A percentile compares a stretch with the other conserved stretches of the same genome.
Conservation (phyloP, 2,888 invertebrate species). For the Volucella inflata region DNA sequence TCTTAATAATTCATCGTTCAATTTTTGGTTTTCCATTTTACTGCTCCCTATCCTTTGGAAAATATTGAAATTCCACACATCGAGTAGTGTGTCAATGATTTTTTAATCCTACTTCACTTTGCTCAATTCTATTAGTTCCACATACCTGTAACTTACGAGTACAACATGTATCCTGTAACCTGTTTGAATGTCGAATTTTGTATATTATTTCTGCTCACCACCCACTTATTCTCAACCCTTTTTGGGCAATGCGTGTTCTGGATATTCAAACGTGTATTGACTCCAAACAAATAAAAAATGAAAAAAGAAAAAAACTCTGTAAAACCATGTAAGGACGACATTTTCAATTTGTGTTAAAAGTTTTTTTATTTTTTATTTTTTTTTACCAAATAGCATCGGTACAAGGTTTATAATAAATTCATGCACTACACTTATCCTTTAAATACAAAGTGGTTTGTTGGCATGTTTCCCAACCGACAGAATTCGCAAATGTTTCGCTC, state of each 20-base stretch:
- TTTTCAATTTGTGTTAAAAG: conserved; percentile 74
- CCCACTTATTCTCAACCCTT: conserved; percentile 55
- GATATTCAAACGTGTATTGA: conserved; percentile 48
- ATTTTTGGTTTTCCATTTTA: conserved; percentile 38
- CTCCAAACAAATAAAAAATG: conserved; percentile 19
- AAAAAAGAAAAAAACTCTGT: conserved; percentile 30
- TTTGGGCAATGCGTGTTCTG: conserved; percentile 13
- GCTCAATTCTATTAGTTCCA: conserved; percentile 70
- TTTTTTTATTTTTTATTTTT: conserved; percentile 43
- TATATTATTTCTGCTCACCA: conserved; percentile 37
- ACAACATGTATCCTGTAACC: conserved; percentile 40
- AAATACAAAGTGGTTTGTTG: conserved; percentile 74
- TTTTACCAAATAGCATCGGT: conserved; percentile 42
- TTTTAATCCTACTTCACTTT: conserved; percentile 53
- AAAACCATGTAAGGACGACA: conserved; percentile 72
- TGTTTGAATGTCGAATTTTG: conserved; percentile 61
- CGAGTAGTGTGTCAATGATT: conserved; percentile 63
- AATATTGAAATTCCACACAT: conserved; percentile 71
- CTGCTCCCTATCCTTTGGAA: background rate
- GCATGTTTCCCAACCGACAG: conserved; percentile 40
- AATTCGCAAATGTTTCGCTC: conserved; percentile 72
- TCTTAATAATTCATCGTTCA: conserved; percentile 69
- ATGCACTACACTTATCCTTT: conserved; percentile 74
- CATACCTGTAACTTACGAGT: conserved; percentile 36
- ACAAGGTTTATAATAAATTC: conserved; percentile 64